Evolutionary conservation across 1,140 invertebrate genomes (phyloP).

Genomic region (Vanessa atalanta): DNA sequence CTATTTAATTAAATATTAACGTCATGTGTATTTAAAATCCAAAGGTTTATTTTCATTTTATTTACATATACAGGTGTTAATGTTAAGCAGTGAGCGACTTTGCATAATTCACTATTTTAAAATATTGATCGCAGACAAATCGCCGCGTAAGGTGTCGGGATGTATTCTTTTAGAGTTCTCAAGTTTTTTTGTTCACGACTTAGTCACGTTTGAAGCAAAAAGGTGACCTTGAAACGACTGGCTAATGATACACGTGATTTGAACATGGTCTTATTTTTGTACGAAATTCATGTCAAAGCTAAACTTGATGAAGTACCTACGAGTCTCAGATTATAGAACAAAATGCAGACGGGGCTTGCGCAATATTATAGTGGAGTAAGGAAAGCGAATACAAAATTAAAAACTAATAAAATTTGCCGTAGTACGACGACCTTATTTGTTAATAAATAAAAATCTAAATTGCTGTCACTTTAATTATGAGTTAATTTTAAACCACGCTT

Average conservation of each 20-base stretch:
- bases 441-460: too few species aligned
- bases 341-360: too few species aligned
- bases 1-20: too few species aligned
- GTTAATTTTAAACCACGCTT: too few species aligned
- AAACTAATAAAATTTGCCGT: too few species aligned
- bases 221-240: conserved; percentile 57
- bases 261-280: conserved; percentile 37
- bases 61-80: background rate
- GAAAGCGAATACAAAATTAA: too few species aligned
- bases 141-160: conserved; percentile 10
- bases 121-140: conserved; percentile 18
- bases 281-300: conserved; percentile 1
- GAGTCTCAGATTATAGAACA: background rate
- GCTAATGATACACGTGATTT: conserved; percentile 56
- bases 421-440: too few species aligned
- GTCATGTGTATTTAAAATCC: background rate
- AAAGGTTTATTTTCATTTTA: background rate
- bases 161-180: conserved; percentile 31
- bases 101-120: background rate
- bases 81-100: background rate
- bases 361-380: too few species aligned
- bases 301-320: background rate
- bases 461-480: too few species aligned
- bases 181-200: conserved; percentile 46
- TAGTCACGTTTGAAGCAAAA: conserved; percentile 65